These are phyloP conservation scores for Pelusios castaneus DNA, from an alignment of 2,113 vertebrate species.

Conservation along the genomic window DNA sequence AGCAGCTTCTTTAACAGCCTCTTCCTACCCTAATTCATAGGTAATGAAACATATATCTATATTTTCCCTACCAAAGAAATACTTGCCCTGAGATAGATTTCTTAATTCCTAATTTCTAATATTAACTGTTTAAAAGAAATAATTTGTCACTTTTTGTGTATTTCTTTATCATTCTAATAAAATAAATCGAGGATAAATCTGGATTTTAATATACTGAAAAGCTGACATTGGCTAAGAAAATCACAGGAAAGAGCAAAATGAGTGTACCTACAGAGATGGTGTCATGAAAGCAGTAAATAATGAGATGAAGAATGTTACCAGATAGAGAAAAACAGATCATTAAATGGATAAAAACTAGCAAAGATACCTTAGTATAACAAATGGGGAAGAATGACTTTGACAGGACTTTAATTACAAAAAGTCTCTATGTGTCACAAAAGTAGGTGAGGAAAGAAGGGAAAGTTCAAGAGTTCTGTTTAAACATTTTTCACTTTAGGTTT, in stretches of 20 bases:
- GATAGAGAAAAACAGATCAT: neutral
- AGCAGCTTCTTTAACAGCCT: neutral
- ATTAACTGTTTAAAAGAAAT: neutral
- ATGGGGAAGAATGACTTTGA: neutral
- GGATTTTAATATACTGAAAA: neutral
- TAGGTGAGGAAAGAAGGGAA: neutral
- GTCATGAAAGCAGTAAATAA: conserved; percentile 16
- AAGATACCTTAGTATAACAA: neutral
- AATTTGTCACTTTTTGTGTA: neutral
- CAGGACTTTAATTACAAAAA: neutral
- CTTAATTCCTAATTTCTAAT: neutral
- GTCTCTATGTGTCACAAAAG: neutral
- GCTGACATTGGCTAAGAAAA: neutral
- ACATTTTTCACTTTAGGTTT: neutral
- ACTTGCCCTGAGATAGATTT: neutral
- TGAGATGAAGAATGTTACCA: neutral
- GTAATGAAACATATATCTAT: neutral
- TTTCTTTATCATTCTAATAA: neutral
- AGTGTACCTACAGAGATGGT: neutral
- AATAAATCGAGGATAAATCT: neutral
- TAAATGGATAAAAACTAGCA: neutral
- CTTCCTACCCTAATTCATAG: neutral
- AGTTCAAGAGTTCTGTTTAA: neutral
- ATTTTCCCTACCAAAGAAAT: neutral
- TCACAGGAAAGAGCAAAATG: neutral